Evolutionary conservation across 2,113 vertebrate species (phyloP), one percentile per base, ranked within the genome.

Genomic region (Empidonax alnorum): DNA sequence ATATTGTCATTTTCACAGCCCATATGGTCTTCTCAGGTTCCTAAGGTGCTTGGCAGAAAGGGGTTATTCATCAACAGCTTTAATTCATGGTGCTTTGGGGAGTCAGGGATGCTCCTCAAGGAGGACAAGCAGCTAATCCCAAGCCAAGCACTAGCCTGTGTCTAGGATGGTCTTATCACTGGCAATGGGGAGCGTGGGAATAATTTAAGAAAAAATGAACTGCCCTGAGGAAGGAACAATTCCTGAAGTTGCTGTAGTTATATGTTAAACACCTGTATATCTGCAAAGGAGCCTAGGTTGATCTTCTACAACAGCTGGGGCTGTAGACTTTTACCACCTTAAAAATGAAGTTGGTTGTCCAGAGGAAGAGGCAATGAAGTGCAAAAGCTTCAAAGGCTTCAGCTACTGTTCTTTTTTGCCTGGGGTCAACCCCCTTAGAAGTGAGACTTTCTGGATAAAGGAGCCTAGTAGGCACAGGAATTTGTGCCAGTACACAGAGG

Each of bases 1-100:
- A 84, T 93, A 90, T 86, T 95, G 85, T 75, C 35, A 62, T 90
- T 96, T 96, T 94, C 83, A 75, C 88, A 96, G 88, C 33, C 88
- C 83, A 84, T 92, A 84, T 90, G 72, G 86, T 82, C 76, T 84
- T 71, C 74, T 78, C 78, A 53, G 93, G 85, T 93, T 96, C 76
- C 85, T 92, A 90, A 94, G 79, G 92, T 95, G 65, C 73, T 81
- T 95, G 85, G 76, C 83, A 89, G 49, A 92, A 93, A 65, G 65
- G 41, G 18, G 14, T 52, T 94, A 61, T 77, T 78, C 83, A 71
- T 22, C 85, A 88, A 72, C 76, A 88, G 47, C 75, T 71, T 56
- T 74, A 74, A 78, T 88, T 92, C 42, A 28, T 8, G 2, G 72
- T 65, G 84, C 47, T 37, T 5, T 66, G 41, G 37, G 73, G 47